Evolutionary conservation across 2,797 vertebrate species (phyloP), one percentile per base, ranked within the genome.

Genomic region (Scolopax rusticola): DNA sequence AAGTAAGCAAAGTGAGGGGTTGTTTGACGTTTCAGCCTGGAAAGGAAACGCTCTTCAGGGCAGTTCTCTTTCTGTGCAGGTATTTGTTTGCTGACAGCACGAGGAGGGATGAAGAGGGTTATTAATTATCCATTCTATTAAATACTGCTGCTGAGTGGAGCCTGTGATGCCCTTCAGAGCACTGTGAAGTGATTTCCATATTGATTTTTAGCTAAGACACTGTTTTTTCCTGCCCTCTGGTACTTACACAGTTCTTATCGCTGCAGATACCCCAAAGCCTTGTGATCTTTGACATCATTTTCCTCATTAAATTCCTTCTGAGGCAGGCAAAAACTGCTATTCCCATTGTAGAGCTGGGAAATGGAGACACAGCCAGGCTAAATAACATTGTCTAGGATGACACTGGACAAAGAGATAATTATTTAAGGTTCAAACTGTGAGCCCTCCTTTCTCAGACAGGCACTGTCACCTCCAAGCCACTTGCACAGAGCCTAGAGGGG

Each of bases 251-350:
- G 25, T 59, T 48, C 50, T 56, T 33, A 61, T 5, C 45, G 20
- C 53, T 68, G 12, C 20, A 67, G 65, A 9, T 15, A 54, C 28
- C 23, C 51, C 30, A 43, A 76, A 82, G 28, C 47, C 36, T 57
- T 38, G 7, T 0, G 0, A 7, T 71, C 28, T 27, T 38, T 84
- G 71, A 56, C 19, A 8, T 43, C 0, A 2, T 70, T 87, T 82
- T 83, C 67, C 30, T 69, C 23, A 5, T 24, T 27, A 2, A 9
- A 3, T 53, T 68, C 27, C 8, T 80, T 45, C 12, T 63, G 8
- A 38, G 64, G 41, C 32, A 36, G 47, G 45, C 40, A 70, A 20
- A 63, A 9, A 1, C 25, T 16, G 10, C 47, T n/a, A 0, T 83
- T 71, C 30, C 38, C 13, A 2, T 51, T 27, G n/a, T 25, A 5